These are phyloP conservation scores for Oryzias curvinotus DNA, from an alignment of 2,113 vertebrate genomes.

Conservation along the genomic window DNA sequence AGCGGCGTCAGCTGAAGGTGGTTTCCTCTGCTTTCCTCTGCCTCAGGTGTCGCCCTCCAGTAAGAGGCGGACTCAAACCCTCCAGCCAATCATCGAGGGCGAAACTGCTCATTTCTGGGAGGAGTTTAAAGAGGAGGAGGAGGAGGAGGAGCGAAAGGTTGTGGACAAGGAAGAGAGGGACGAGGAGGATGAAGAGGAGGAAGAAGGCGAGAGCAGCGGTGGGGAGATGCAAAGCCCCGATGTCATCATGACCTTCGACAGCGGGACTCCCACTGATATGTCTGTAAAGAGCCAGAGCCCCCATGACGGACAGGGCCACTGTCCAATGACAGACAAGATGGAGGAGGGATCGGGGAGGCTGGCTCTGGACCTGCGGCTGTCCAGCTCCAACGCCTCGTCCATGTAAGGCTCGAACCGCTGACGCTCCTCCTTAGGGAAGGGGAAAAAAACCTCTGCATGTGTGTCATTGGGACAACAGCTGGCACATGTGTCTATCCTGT, in stretches of 20 bases:
- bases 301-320: conserved; percentile 30
- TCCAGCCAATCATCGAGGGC: conserved; percentile 97
- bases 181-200: conserved; percentile 60
- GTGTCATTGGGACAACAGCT: no score
- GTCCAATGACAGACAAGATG: conserved; percentile 75
- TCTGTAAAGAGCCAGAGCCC: conserved; percentile 48
- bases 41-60: conserved; percentile 91
- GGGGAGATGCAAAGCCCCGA: conserved; percentile 84
- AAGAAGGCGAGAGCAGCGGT: conserved; percentile 67
- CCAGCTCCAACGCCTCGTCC: conserved; percentile 91
- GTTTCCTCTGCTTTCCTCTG: background rate
- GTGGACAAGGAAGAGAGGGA: conserved; percentile 37
- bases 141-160: conserved; percentile 56
- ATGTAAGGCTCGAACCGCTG: conserved; percentile 77
- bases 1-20: background rate
- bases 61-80: conserved; percentile 88
- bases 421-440: no score
- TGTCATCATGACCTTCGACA: conserved; percentile 84
- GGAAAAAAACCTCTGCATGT: no score
- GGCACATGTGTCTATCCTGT: no score
- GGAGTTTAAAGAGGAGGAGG: conserved; percentile 87
- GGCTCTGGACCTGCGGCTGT: conserved; percentile 88
- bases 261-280: conserved; percentile 64
- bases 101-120: conserved; percentile 98
- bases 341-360: conserved; percentile 88